Percentiles rank a stretch among this genome's conserved stretches.
These are phyloP conservation scores for Bradynema listronoti DNA, from an alignment of 1,140 invertebrate species.

Conservation along the genomic window DNA sequence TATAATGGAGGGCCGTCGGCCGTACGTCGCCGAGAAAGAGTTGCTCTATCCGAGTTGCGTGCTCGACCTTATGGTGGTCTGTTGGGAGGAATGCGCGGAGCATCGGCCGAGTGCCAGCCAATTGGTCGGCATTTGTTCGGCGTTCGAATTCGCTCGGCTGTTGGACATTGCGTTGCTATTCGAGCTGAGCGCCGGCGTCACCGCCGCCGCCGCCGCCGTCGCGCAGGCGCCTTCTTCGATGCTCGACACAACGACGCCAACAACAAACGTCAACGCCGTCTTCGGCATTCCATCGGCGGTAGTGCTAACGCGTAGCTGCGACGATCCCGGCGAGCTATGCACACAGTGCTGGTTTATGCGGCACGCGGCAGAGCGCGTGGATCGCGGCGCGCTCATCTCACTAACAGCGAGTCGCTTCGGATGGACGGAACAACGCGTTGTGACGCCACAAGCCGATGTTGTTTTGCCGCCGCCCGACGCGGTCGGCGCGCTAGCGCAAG, in stretches of 20 bases:
- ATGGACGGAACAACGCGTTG: conserved; percentile 34
- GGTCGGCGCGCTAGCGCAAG: background rate
- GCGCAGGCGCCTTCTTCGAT: conserved; percentile 2
- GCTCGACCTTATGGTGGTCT: conserved; percentile 86
- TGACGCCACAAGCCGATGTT: background rate
- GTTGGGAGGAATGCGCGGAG: conserved; percentile 81
- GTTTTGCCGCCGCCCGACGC: background rate
- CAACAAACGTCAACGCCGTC: background rate
- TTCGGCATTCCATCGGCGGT: conserved; percentile 1
- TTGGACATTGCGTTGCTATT: conserved; percentile 70
- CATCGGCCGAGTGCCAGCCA: conserved; percentile 82
- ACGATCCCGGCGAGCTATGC: background rate
- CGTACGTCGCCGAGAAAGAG: conserved; percentile 72
- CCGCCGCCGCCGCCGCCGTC: background rate
- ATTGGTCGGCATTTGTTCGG: conserved; percentile 76
- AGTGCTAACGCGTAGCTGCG: conserved; percentile 1
- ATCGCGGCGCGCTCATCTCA: conserved; percentile 11
- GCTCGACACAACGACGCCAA: background rate
- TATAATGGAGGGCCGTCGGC: conserved; percentile 84
- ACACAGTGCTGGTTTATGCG: conserved; percentile 17
- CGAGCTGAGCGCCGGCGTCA: conserved; percentile 8
- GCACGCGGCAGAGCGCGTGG: background rate
- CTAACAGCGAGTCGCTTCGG: conserved; percentile 27
- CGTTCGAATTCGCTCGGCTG: conserved; percentile 83
- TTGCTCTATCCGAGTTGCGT: conserved; percentile 77